Conservation (phyloP, 2,113 vertebrate species). For the Amia ocellicauda region DNA sequence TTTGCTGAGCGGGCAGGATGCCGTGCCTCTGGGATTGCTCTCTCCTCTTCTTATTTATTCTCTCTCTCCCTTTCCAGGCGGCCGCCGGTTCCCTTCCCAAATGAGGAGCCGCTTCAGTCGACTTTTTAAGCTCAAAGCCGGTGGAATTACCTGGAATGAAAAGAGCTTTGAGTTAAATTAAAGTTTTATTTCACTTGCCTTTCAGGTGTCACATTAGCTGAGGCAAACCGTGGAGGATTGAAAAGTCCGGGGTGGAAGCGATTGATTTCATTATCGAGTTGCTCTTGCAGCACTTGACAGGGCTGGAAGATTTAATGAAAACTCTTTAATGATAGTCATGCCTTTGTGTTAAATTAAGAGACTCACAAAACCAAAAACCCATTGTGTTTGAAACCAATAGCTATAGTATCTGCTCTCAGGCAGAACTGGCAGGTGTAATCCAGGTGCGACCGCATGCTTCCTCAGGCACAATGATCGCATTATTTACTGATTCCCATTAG, state of each 20-base stretch:
- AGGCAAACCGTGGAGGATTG: neutral
- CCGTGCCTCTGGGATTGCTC: neutral
- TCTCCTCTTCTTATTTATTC: no score
- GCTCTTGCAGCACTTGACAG: conserved; percentile 1
- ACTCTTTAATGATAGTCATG: neutral
- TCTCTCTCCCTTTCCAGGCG: neutral
- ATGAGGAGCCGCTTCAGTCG: neutral
- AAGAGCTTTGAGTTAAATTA: neutral
- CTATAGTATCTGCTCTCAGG: no score
- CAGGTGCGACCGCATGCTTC: no score
- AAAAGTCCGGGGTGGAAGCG: neutral
- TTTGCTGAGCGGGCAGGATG: conserved; percentile 1
- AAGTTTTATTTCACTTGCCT: neutral
- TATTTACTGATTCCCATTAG: no score
- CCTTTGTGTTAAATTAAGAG: neutral
- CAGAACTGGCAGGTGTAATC: no score
- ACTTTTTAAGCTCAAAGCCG: neutral
- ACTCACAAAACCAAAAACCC: neutral
- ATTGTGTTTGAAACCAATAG: no score
- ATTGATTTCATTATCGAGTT: conserved; percentile 7
- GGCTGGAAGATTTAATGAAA: conserved; percentile 8
- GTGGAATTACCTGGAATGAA: conserved; percentile 1
- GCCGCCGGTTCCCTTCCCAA: neutral
- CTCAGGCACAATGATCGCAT: no score
- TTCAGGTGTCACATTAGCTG: conserved; percentile 1